Percentiles rank a stretch among this genome's conserved stretches.
These are phyloP conservation scores for Cotesia chilonis DNA, from an alignment of 1,140 invertebrate genomes.

Conservation along the genomic window DNA sequence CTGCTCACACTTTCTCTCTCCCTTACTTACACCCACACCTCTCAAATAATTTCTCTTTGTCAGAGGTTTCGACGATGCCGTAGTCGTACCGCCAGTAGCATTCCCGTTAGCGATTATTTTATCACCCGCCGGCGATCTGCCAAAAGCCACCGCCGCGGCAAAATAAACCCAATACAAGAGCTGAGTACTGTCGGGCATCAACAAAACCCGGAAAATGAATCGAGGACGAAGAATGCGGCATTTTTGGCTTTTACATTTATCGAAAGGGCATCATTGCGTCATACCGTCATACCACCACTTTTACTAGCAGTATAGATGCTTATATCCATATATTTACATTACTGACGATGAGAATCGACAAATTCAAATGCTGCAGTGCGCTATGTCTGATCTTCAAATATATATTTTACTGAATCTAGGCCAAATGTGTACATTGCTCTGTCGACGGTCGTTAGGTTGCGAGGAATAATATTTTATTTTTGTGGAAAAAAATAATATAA, in stretches of 20 bases:
- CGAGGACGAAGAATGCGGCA: constrained; percentile 8
- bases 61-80: constrained; percentile 32
- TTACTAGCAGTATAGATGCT: no score
- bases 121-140: constrained; percentile 59
- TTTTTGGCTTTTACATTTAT: constrained; percentile 29
- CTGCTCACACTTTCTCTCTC: not conserved
- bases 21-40: not conserved
- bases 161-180: not conserved
- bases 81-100: constrained; percentile 32
- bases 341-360: constrained; percentile 8
- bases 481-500: constrained; percentile 8
- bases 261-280: constrained; percentile 11
- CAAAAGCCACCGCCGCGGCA: constrained; percentile 44
- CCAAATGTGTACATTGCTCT: constrained; percentile 33
- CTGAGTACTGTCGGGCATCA: not conserved
- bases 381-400: not conserved
- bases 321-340: no score
- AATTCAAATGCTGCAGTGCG: constrained; percentile 28
- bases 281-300: not conserved
- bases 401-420: constrained; percentile 27
- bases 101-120: constrained; percentile 61
- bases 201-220: not conserved
- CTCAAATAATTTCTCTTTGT: not conserved
- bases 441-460: constrained; percentile 30
- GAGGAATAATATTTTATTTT: constrained; percentile 28